A percentile compares a stretch with the other conserved stretches of the same genome.
These are phyloP conservation scores for Cyrtorhinus lividipennis DNA, from an alignment of 1,140 invertebrate genomes.

Conservation along the genomic window DNA sequence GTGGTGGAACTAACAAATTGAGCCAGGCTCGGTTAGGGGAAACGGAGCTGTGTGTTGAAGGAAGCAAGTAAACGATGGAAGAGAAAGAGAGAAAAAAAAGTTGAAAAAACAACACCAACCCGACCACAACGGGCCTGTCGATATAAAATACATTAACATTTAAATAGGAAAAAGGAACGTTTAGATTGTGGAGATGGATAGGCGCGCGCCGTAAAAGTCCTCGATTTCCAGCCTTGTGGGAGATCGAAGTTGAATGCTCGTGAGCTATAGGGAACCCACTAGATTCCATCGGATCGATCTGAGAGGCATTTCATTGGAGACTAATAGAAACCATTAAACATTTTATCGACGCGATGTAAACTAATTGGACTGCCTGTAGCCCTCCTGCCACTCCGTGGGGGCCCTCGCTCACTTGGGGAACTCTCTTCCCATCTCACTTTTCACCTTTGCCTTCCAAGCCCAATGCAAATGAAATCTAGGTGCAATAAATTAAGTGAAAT, in stretches of 20 bases:
- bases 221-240: neutral
- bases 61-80: neutral
- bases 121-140: slow-evolving; percentile 3
- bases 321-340: slow-evolving; percentile 12
- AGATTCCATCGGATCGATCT: slow-evolving; percentile 4
- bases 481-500: slow-evolving; percentile 17
- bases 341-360: slow-evolving; percentile 10
- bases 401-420: too few species aligned
- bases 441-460: neutral
- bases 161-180: slow-evolving; percentile 15
- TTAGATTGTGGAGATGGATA: slow-evolving; percentile 7
- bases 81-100: neutral
- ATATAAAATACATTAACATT: slow-evolving; percentile 17
- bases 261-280: too few species aligned
- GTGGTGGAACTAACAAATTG: slow-evolving; percentile 3
- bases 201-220: neutral
- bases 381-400: too few species aligned
- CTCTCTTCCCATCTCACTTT: too few species aligned
- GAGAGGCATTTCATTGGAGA: slow-evolving; percentile 4
- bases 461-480: slow-evolving; percentile 15
- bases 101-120: neutral
- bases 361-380: slow-evolving; percentile 1
- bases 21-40: neutral
- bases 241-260: too few species aligned
- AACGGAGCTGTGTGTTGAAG: neutral